phyloP scores from a whole-genome alignment of 2,113 vertebrate genomes.

The Limanda limanda region DNA sequence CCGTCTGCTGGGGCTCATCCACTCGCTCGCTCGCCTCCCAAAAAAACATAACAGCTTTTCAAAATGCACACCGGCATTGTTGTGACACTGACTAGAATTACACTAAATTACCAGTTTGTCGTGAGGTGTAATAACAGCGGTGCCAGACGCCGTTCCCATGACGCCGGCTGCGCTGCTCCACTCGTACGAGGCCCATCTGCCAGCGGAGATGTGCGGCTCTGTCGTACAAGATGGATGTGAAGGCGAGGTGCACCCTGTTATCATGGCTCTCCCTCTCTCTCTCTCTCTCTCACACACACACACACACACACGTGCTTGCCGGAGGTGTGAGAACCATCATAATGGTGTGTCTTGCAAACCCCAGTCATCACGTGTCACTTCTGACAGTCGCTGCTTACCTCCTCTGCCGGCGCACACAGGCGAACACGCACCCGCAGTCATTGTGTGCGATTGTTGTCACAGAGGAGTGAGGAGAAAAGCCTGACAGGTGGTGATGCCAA shows the following conservation, averaged over 20 bases:
- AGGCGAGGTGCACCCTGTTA: slow-evolving; percentile 52
- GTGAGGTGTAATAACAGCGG: slow-evolving; percentile 55
- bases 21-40: background rate
- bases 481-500: slow-evolving; percentile 45
- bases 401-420: slow-evolving; percentile 8
- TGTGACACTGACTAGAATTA: slow-evolving; percentile 69
- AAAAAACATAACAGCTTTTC: slow-evolving; percentile 53
- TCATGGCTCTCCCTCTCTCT: slow-evolving; percentile 25
- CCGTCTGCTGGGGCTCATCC: slow-evolving; percentile 27
- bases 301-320: slow-evolving; percentile 25
- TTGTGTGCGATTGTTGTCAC: slow-evolving; percentile 47
- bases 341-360: slow-evolving; percentile 66
- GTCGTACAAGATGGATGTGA: slow-evolving; percentile 17
- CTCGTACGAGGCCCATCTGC: slow-evolving; percentile 41
- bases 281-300: background rate
- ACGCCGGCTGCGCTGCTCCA: slow-evolving; percentile 22
- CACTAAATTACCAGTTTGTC: slow-evolving; percentile 61
- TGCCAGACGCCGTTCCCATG: slow-evolving; percentile 53
- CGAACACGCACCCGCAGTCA: slow-evolving; percentile 22
- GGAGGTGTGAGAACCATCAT: slow-evolving; percentile 63
- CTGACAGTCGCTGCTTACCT: slow-evolving; percentile 63
- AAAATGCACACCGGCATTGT: slow-evolving; percentile 57
- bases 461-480: slow-evolving; percentile 16
- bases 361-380: slow-evolving; percentile 66
- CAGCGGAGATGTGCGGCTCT: slow-evolving; percentile 34